These are phyloP conservation scores for Nasonia longicornis DNA, from an alignment of 1,140 invertebrate species.

Conservation along the genomic window DNA sequence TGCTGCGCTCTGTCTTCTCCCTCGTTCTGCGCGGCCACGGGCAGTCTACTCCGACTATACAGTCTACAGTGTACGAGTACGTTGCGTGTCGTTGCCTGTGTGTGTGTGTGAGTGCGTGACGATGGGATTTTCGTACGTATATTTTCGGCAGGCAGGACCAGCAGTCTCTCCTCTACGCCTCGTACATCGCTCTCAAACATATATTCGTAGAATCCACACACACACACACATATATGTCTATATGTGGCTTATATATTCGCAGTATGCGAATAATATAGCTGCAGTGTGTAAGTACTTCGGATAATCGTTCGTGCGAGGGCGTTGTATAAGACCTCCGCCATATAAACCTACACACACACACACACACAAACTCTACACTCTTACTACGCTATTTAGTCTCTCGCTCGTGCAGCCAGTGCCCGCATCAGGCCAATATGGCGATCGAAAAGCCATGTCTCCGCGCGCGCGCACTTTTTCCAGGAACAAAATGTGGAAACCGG, in stretches of 20 bases:
- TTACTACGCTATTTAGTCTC: neutral
- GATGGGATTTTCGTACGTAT: neutral
- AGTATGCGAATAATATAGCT: neutral
- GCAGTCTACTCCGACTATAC: slow-evolving; percentile 11
- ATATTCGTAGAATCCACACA: too few relatives aligned
- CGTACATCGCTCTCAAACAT: slow-evolving; percentile 15
- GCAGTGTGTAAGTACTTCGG: slow-evolving; percentile 24
- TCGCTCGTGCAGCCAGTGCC: neutral
- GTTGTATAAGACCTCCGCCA: slow-evolving; percentile 64
- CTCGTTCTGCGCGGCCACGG: neutral
- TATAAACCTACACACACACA: neutral
- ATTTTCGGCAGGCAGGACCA: slow-evolving; percentile 26
- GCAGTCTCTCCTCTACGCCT: neutral
- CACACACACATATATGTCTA: neutral
- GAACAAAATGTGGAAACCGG: neutral
- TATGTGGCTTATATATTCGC: neutral
- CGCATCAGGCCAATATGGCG: neutral
- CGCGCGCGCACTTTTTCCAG: neutral
- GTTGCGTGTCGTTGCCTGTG: neutral
- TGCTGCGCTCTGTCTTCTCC: neutral
- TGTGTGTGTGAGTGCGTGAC: slow-evolving; percentile 1
- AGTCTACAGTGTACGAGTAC: neutral
- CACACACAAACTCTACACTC: neutral
- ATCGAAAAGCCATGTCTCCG: neutral
- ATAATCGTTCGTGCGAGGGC: slow-evolving; percentile 71